Evolutionary conservation across 1,140 invertebrate species (phyloP), one percentile per base, ranked within the genome.

Genomic region (Macrobrachium rosenbergii): DNA sequence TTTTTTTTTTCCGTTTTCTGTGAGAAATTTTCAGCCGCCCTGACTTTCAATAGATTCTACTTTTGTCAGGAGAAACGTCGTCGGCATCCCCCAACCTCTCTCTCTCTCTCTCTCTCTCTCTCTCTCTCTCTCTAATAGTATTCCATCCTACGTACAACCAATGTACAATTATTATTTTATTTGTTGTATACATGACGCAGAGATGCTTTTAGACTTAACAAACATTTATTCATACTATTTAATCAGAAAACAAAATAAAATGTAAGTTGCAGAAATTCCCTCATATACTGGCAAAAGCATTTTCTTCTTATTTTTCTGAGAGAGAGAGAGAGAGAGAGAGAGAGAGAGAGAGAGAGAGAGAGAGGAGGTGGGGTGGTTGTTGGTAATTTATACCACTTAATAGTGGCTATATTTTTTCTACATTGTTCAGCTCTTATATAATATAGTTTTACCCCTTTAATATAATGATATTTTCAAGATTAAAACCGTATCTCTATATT

Each of bases 281-380:
- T 37, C 28, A 37, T 37, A 37, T 37, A 2, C 28, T 37, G 28
- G 28, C 28, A 37, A 37, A 37, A 37, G 3, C 28, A 37, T 37
- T 37, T 37, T 3, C 28, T 37, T 37, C 28, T 37, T 37, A 37
- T 37, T 37, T 37, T 3, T 37, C 28, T 37, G 21, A 52, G 45
- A 52, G 19, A 58, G 17, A 78, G 75, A 77, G 14, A n/a, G 21
- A 37, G 23, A 21, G 14, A 77, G 45, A 37, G 43, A 45, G 75
- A 21, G 75, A 77, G 75, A 77, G 75, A 37, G 75, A 77, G 45
- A 77, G 75, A 37, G 45, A 77, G 75, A 77, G 75, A 77, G 45
- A 59, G 45, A 59, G 75, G 52, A 3, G 37, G 69, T 5, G 21
- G 37, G 69, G 37, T 1, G 37, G 16, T 2, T 2, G 21, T 14